These are phyloP conservation scores for Eleginops maclovinus DNA, from an alignment of 2,113 vertebrate genomes.

Conservation along the genomic window DNA sequence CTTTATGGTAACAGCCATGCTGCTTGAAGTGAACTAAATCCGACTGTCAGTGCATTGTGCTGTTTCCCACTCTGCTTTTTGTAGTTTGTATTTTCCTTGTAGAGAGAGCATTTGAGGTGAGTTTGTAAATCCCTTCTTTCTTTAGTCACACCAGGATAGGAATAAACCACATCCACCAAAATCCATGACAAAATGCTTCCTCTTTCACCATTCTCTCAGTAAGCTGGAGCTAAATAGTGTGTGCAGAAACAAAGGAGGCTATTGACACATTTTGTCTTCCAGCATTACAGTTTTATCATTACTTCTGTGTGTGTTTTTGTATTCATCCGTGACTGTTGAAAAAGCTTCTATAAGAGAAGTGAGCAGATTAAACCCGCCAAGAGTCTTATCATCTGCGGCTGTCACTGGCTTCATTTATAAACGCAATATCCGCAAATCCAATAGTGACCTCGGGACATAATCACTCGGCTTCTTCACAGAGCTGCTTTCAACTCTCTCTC, in stretches of 20 bases:
- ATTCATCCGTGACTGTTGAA: conserved; percentile 40
- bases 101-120: conserved; percentile 55
- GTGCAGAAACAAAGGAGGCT: neutral
- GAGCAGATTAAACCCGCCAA: conserved; percentile 60
- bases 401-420: conserved; percentile 67
- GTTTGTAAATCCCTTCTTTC: conserved; percentile 52
- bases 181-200: conserved; percentile 43
- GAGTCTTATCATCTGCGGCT: conserved; percentile 48
- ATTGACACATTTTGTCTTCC: conserved; percentile 14
- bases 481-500: conserved; percentile 2
- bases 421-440: conserved; percentile 70
- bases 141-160: conserved; percentile 24
- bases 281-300: conserved; percentile 33
- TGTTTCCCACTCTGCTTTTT: conserved; percentile 32
- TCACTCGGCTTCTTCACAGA: conserved; percentile 33
- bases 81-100: conserved; percentile 8
- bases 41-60: conserved; percentile 30
- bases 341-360: conserved; percentile 45
- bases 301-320: conserved; percentile 24
- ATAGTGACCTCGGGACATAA: conserved; percentile 65
- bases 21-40: conserved; percentile 30
- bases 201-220: conserved; percentile 1
- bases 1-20: conserved; percentile 22
- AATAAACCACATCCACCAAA: conserved; percentile 41
- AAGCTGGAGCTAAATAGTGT: conserved; percentile 25